Conservation (phyloP, 1,140 invertebrate species). For the Sinella curviseta region DNA sequence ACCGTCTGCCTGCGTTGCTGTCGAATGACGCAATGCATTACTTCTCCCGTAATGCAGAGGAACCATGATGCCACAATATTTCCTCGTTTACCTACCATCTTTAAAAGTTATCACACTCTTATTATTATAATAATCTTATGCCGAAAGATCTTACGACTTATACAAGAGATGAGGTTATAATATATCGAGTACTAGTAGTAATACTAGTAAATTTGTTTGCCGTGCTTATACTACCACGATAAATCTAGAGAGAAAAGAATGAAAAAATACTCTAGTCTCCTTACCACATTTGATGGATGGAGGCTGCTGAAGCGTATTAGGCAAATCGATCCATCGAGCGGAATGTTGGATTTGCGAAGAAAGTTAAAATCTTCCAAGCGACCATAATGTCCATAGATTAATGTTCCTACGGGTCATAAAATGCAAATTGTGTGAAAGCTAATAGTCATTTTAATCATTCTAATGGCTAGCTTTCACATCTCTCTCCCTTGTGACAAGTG, state of each 20-base stretch:
- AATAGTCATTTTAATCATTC: constrained; percentile 35
- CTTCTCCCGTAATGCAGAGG: too few relatives aligned
- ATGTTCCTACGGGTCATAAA: constrained; percentile 42
- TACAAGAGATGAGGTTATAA: too few relatives aligned
- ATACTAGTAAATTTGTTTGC: constrained; percentile 9
- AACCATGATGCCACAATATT: too few relatives aligned
- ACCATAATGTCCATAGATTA: constrained; percentile 48
- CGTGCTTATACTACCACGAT: constrained; percentile 2
- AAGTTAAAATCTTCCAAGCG: constrained; percentile 40
- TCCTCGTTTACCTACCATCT: too few relatives aligned
- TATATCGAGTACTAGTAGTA: too few relatives aligned
- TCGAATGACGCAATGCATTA: too few relatives aligned
- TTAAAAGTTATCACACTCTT: too few relatives aligned
- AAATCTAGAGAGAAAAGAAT: too few relatives aligned
- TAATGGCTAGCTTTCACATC: background rate
- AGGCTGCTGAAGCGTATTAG: constrained; percentile 42
- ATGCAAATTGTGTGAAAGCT: constrained; percentile 20
- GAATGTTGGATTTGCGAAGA: constrained; percentile 31
- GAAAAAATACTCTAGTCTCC: too few relatives aligned
- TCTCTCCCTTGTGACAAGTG: background rate
- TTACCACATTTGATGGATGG: constrained; percentile 48
- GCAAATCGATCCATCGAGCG: constrained; percentile 42
- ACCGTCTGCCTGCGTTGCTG: too few relatives aligned
- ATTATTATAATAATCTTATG: too few relatives aligned
- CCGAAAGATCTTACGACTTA: too few relatives aligned